These are phyloP conservation scores for Sylvia borin DNA, from an alignment of 2,797 vertebrate genomes.

Conservation along the genomic window DNA sequence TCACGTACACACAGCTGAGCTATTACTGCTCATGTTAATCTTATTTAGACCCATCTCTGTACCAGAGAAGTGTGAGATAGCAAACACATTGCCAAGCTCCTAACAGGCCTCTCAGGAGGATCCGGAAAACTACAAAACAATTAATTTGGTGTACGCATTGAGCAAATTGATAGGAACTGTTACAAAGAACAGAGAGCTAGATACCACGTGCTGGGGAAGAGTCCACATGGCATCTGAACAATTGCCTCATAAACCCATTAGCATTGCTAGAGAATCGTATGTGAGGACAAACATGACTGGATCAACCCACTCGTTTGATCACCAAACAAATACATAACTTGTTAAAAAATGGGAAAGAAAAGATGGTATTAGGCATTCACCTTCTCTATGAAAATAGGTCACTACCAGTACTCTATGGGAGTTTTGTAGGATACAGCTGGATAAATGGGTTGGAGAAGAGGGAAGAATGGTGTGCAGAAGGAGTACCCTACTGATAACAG, in stretches of 20 bases:
- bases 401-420: background rate
- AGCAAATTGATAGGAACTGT: constrained; percentile 7
- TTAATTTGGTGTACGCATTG: background rate
- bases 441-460: background rate
- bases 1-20: background rate
- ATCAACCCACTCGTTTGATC: background rate
- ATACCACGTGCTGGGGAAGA: background rate
- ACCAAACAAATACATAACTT: background rate
- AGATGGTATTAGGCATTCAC: background rate
- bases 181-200: background rate
- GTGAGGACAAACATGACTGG: background rate
- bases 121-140: background rate
- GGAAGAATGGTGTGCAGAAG: background rate
- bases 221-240: background rate
- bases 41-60: background rate
- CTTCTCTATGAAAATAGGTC: background rate
- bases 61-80: background rate
- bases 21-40: background rate
- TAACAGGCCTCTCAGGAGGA: background rate
- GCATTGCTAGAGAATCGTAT: background rate
- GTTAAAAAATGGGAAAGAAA: background rate
- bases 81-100: background rate
- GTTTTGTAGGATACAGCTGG: background rate
- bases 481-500: background rate
- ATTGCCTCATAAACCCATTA: background rate